phyloP scores from a whole-genome alignment of 2,888 invertebrate species.

The Trichacis sp. region DNA sequence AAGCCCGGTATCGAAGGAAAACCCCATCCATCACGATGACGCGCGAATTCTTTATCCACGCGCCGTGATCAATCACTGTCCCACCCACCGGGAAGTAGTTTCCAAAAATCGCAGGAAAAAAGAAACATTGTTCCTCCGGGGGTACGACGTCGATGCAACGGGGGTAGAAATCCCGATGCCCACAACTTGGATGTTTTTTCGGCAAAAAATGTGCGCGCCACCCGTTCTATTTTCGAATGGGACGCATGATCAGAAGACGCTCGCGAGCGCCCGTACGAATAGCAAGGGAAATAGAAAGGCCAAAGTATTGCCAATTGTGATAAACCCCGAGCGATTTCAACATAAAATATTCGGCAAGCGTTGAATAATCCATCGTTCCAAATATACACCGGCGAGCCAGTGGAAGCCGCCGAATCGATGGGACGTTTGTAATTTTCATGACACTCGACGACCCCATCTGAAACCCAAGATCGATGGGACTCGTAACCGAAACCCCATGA shows the following conservation, averaged over 20 bases:
- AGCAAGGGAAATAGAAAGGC: conserved; percentile 1
- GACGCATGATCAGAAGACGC: conserved; percentile 55
- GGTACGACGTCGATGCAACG: conserved; percentile 3
- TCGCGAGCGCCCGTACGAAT: conserved; percentile 29
- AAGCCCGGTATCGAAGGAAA: neutral
- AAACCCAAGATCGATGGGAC: too few species aligned
- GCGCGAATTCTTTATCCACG: too few species aligned
- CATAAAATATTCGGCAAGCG: neutral
- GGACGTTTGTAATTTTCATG: neutral
- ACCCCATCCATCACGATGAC: too few species aligned
- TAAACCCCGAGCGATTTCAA: neutral
- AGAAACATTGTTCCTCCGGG: too few species aligned
- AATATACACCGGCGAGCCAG: neutral
- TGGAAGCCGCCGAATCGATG: neutral
- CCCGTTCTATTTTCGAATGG: conserved; percentile 64
- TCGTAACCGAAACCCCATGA: too few species aligned
- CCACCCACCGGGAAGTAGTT: too few species aligned
- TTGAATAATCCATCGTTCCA: neutral
- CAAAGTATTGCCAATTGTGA: conserved; percentile 3
- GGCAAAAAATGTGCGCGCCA: conserved; percentile 60
- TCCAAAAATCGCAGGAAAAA: too few species aligned
- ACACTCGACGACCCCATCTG: neutral
- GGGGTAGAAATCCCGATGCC: conserved; percentile 44
- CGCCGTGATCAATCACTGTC: too few species aligned
- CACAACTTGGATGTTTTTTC: conserved; percentile 55